These are phyloP conservation scores for Eupithecia exiguata DNA, from an alignment of 2,888 invertebrate genomes.

Conservation along the genomic window DNA sequence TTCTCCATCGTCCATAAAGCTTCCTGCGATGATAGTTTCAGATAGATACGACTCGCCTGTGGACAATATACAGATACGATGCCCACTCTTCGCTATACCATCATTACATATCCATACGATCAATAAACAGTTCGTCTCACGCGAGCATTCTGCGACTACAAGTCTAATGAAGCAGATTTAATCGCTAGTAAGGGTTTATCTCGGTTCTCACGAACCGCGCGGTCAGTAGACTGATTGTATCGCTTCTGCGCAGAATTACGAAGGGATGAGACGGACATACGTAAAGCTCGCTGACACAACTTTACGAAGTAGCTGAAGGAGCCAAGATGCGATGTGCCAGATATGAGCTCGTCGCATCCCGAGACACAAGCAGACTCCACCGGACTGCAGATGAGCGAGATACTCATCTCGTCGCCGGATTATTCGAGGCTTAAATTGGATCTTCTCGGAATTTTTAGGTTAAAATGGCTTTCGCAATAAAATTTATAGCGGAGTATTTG, in stretches of 20 bases:
- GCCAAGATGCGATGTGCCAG: constrained; percentile 40
- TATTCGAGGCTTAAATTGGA: constrained; percentile 76
- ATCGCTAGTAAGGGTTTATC: constrained; percentile 68
- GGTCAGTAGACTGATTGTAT: constrained; percentile 59
- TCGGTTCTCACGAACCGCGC: constrained; percentile 71
- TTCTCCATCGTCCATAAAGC: constrained; percentile 67
- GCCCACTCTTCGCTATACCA: constrained; percentile 50
- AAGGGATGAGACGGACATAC: constrained; percentile 28
- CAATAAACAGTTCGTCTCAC: constrained; percentile 52
- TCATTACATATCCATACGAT: constrained; percentile 53
- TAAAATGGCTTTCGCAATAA: constrained; percentile 74
- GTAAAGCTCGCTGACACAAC: constrained; percentile 42
- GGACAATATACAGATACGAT: constrained; percentile 55
- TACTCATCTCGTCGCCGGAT: constrained; percentile 72
- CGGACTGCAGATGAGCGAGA: constrained; percentile 56
- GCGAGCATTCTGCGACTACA: constrained; percentile 54
- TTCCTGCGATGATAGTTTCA: constrained; percentile 66
- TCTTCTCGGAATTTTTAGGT: constrained; percentile 76
- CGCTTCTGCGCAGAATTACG: constrained; percentile 47
- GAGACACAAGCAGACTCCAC: constrained; percentile 45
- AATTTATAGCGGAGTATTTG: constrained; percentile 75
- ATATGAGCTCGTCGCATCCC: constrained; percentile 40
- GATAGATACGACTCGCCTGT: constrained; percentile 58
- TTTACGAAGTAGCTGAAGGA: constrained; percentile 43
- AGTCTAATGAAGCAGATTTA: constrained; percentile 73